A percentile compares a stretch with the other conserved stretches of the same genome.
Evolutionary conservation across 2,113 vertebrate species (phyloP).

Genomic region (Spilogale gracilis): DNA sequence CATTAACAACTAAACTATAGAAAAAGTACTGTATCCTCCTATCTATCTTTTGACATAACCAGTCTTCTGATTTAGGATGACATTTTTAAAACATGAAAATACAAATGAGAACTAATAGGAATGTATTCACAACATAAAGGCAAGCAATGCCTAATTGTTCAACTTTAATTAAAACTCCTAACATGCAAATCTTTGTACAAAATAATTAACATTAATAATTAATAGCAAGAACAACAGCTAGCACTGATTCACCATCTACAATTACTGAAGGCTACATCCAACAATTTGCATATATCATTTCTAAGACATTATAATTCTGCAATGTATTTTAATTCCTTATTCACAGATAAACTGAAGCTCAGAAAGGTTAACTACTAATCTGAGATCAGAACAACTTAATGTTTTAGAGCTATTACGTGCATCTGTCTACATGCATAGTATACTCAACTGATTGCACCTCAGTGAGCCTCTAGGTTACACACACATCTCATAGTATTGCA

Average conservation of each 20-base stretch:
- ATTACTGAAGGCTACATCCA: background rate
- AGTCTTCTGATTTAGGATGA: background rate
- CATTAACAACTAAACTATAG: background rate
- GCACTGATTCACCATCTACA: background rate
- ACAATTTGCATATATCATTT: background rate
- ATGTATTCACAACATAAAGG: background rate
- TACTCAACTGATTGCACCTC: background rate
- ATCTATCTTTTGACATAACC: background rate
- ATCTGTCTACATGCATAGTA: background rate
- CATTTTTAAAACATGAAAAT: slow-evolving; percentile 20
- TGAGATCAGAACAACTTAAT: background rate
- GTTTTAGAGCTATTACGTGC: background rate
- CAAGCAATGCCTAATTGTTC: background rate
- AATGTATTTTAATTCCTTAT: background rate
- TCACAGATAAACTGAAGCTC: background rate
- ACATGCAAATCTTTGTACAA: background rate
- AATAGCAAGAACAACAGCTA: background rate
- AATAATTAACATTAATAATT: background rate
- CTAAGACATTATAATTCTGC: background rate
- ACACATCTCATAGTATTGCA: background rate
- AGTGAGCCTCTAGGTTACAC: background rate
- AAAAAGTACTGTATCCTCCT: background rate
- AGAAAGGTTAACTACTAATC: background rate
- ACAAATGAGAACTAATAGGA: slow-evolving; percentile 9
- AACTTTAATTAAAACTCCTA: slow-evolving; percentile 35